A percentile compares a stretch with the other conserved stretches of the same genome.
Evolutionary conservation across 2,113 vertebrate genomes (phyloP).

Genomic region (Bostrychus sinensis): DNA sequence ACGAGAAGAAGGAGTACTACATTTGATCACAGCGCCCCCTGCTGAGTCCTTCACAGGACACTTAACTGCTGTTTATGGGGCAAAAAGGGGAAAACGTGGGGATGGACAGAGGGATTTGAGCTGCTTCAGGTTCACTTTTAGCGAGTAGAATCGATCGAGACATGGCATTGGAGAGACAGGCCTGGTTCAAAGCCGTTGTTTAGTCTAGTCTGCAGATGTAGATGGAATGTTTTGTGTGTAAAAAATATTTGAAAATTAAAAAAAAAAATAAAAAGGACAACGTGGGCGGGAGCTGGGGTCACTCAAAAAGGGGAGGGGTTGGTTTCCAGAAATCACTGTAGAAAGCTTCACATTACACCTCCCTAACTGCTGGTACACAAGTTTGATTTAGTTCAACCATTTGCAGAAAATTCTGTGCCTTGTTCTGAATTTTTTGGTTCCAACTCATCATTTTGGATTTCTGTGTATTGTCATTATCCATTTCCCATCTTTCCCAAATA

Average conservation of each 20-base stretch:
- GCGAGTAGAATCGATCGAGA: slow-evolving; percentile 26
- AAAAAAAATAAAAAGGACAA: slow-evolving; percentile 41
- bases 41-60: slow-evolving; percentile 79
- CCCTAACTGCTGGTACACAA: slow-evolving; percentile 83
- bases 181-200: slow-evolving; percentile 72
- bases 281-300: slow-evolving; percentile 10
- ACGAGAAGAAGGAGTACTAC: slow-evolving; percentile 99
- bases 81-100: slow-evolving; percentile 12
- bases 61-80: slow-evolving; percentile 48
- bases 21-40: slow-evolving; percentile 84
- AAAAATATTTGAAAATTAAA: slow-evolving; percentile 33
- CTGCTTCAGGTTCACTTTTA: slow-evolving; percentile 38
- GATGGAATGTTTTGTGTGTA: slow-evolving; percentile 77
- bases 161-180: slow-evolving; percentile 45
- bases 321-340: slow-evolving; percentile 85
- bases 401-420: slow-evolving; percentile 99
- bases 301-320: slow-evolving; percentile 6
- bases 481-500: slow-evolving; percentile 37
- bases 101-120: slow-evolving; percentile 17
- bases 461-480: slow-evolving; percentile 46
- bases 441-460: slow-evolving; percentile 59
- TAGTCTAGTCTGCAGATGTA: slow-evolving; percentile 78
- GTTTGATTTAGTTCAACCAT: slow-evolving; percentile 87
- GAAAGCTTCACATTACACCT: slow-evolving; percentile 94
- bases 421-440: slow-evolving; percentile 85